phyloP scores from a whole-genome alignment of 2,888 invertebrate genomes.

The Busseola fusca region DNA sequence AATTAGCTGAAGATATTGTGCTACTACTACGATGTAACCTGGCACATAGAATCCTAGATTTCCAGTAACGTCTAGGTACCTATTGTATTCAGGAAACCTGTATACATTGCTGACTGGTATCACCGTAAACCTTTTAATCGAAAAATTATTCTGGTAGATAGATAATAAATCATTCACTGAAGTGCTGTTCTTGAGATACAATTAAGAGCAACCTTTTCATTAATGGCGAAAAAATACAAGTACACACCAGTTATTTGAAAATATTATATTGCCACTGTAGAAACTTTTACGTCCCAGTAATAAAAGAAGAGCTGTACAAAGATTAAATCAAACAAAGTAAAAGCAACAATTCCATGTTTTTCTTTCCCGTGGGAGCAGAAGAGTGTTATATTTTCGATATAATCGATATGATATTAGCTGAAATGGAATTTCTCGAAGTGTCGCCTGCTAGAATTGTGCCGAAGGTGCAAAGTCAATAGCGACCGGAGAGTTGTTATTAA shows the following conservation, averaged over 20 bases:
- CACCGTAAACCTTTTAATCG: background rate
- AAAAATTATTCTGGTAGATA: background rate
- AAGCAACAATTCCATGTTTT: slow-evolving; percentile 44
- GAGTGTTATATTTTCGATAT: slow-evolving; percentile 50
- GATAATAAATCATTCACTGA: background rate
- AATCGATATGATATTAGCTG: slow-evolving; percentile 59
- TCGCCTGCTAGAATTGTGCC: slow-evolving; percentile 54
- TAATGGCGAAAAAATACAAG: background rate
- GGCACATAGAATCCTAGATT: background rate
- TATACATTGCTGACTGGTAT: background rate
- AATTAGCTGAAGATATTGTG: background rate
- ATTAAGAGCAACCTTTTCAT: background rate
- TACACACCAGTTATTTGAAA: background rate
- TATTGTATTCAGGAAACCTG: background rate
- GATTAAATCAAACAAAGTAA: slow-evolving; percentile 14
- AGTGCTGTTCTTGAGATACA: background rate
- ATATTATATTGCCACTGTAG: background rate
- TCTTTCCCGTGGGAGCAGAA: slow-evolving; percentile 9
- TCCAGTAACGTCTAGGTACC: background rate
- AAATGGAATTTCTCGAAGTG: slow-evolving; percentile 60
- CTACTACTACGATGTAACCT: background rate
- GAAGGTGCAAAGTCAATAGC: slow-evolving; percentile 63
- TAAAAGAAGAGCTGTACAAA: slow-evolving; percentile 12
- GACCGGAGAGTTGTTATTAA: slow-evolving; percentile 56
- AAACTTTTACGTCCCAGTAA: slow-evolving; percentile 1